Base-by-base conservation (phyloP, 1,140 invertebrate genomes). In the Uloborus diversus region DNA sequence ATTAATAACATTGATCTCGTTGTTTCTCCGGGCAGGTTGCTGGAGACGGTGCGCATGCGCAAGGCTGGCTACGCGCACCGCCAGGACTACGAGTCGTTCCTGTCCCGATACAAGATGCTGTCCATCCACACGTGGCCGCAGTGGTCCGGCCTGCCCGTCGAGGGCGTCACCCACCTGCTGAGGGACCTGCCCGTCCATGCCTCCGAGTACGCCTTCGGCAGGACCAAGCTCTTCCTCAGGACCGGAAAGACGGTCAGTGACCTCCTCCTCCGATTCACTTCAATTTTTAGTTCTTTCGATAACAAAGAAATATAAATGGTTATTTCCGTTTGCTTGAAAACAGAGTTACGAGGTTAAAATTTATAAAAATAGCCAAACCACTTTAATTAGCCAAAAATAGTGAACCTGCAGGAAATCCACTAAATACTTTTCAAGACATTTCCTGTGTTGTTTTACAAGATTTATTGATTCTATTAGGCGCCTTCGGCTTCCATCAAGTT, bases 171-270 rank as follows among this genome's bases (percentile, higher is more conserved):
- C 83, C 85, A 89, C 42, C 89, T 98, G 2, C 91, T 95, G 7
- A 88, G 91, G 80, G 87, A 90, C 64, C 85, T 88, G 51, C 89
- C 91, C 11, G 94, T 92, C 82, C 88, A 90, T n/a, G 85, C 87
- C 3, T 92, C 94, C 37, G 93, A 96, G 62, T 96, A 92, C 85
- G 90, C 92, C 81, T 92, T 96, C 91, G 96, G 96, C 86, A 93
- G 92, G 84, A 95, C 94, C 3, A 98, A 98, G 85, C 90, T 97
- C 79, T 98, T 97, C 87, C 95, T 98, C 82, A 91, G 94, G 68
- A 92, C 93, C 85, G 94, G 94, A n/a, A 92, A 93, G 84, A 96
- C 94, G 0, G 83, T 84, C 71, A 76, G 70, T 65, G 32, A 33
- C 20, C 30, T n/a, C 25, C 23, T 23, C 28, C 4, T 59, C 4